Conservation (phyloP, 2,113 vertebrate species). For the Callopanchax toddi region DNA sequence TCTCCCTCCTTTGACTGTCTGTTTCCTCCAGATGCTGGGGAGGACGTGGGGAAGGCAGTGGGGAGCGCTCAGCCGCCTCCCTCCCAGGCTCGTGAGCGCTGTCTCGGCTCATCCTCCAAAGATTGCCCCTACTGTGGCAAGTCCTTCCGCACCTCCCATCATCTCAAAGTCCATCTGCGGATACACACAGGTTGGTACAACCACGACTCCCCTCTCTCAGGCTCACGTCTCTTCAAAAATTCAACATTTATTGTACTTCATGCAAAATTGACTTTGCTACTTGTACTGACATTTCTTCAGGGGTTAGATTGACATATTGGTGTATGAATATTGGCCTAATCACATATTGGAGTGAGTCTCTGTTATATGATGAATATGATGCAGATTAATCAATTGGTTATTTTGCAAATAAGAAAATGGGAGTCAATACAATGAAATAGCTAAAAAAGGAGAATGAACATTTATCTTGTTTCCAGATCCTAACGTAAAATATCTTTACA, state of each 20-base stretch:
- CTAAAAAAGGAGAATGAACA: neutral
- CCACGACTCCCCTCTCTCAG: neutral
- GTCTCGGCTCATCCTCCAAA: constrained; percentile 93
- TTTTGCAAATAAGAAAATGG: constrained; percentile 9
- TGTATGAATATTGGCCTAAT: constrained; percentile 52
- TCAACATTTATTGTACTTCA: constrained; percentile 61
- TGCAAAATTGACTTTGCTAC: constrained; percentile 52
- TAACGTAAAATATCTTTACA: constrained; percentile 32
- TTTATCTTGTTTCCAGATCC: constrained; percentile 13
- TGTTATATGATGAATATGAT: constrained; percentile 48
- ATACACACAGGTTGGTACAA: constrained; percentile 96
- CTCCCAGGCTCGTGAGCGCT: constrained; percentile 89
- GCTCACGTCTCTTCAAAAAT: constrained; percentile 23
- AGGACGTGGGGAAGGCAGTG: constrained; percentile 89
- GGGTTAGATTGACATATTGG: constrained; percentile 59
- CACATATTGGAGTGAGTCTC: constrained; percentile 43
- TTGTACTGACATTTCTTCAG: constrained; percentile 59
- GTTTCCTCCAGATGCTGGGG: constrained; percentile 91
- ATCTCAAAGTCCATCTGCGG: constrained; percentile 98
- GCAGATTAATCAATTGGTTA: constrained; percentile 35
- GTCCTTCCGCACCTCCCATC: constrained; percentile 97
- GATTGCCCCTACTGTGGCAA: constrained; percentile 99
- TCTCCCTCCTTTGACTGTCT: constrained; percentile 49
- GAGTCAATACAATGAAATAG: neutral
- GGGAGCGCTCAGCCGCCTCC: constrained; percentile 85